Conservation (phyloP, 2,797 vertebrate genomes). For the Pseudopleuronectes americanus region DNA sequence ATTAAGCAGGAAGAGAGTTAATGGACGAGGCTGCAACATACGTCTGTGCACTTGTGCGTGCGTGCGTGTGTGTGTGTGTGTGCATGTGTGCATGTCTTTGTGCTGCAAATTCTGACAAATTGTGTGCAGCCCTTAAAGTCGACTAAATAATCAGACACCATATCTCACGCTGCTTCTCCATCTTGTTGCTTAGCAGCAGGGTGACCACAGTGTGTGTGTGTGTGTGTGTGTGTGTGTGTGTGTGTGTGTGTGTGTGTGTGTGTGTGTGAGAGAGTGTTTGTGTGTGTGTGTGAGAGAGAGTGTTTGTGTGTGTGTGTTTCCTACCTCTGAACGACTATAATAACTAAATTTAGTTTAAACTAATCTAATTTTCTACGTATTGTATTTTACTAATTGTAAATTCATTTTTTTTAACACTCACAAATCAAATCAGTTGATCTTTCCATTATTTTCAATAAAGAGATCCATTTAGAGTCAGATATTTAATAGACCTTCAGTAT, state of each 20-base stretch:
- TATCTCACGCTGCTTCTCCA: constrained; percentile 12
- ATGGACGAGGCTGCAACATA: constrained; percentile 18
- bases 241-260: too few relatives aligned
- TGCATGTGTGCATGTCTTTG: too few relatives aligned
- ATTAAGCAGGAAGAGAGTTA: constrained; percentile 60
- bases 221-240: neutral
- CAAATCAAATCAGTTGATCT: neutral
- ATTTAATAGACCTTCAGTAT: neutral
- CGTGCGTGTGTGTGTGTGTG: constrained; percentile 12
- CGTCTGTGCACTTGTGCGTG: constrained; percentile 7
- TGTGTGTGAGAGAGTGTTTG: too few relatives aligned
- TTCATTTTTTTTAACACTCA: too few relatives aligned
- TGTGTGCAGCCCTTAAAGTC: constrained; percentile 9
- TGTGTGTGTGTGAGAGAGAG: too few relatives aligned
- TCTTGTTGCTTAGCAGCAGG: constrained; percentile 60
- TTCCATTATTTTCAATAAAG: neutral
- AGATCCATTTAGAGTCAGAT: neutral
- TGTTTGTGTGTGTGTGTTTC: neutral
- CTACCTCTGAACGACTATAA: constrained; percentile 15
- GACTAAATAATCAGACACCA: constrained; percentile 51
- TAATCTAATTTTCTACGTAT: neutral
- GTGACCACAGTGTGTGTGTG: constrained; percentile 18
- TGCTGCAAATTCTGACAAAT: constrained; percentile 17
- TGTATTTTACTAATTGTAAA: neutral
- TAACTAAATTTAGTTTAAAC: constrained; percentile 1